Percentiles rank a stretch among this genome's conserved stretches.
Conservation (phyloP, 2,113 vertebrate genomes). For the Hymenochirus boettgeri region DNA sequence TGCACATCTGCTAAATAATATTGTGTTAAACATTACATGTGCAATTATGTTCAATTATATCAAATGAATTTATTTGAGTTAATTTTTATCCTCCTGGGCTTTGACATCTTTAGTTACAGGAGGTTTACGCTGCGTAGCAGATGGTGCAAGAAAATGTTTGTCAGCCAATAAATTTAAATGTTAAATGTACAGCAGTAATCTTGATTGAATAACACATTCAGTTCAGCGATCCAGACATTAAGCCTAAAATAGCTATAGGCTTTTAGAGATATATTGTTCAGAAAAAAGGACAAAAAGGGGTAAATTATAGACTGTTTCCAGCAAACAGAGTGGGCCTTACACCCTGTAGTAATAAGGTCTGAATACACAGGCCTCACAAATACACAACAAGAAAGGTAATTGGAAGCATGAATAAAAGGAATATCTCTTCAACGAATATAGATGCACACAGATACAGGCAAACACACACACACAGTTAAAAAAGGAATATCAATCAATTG, state of each 20-base stretch:
- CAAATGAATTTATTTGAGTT: slow-evolving; percentile 63
- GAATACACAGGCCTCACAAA: too few relatives aligned
- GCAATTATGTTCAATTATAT: slow-evolving; percentile 72
- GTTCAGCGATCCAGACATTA: slow-evolving; percentile 41
- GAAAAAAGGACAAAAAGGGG: too few relatives aligned
- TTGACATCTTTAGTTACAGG: slow-evolving; percentile 62
- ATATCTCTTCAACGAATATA: too few relatives aligned
- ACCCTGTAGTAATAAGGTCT: too few relatives aligned
- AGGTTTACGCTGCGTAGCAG: slow-evolving; percentile 59
- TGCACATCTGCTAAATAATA: slow-evolving; percentile 68
- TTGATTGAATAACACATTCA: slow-evolving; percentile 43
- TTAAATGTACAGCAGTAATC: slow-evolving; percentile 48
- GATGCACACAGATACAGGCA: too few relatives aligned
- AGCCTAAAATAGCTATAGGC: background rate
- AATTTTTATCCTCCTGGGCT: slow-evolving; percentile 61
- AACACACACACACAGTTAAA: too few relatives aligned
- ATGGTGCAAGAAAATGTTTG: slow-evolving; percentile 57
- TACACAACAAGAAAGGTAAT: too few relatives aligned
- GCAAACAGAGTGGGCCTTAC: too few relatives aligned
- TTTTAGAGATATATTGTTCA: background rate
- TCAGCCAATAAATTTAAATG: slow-evolving; percentile 59
- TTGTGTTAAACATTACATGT: slow-evolving; percentile 63
- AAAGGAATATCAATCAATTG: too few relatives aligned
- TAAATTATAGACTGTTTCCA: too few relatives aligned
- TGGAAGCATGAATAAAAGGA: too few relatives aligned